Evolutionary conservation across 1,140 invertebrate species (phyloP).

Genomic region (Mya arenaria): DNA sequence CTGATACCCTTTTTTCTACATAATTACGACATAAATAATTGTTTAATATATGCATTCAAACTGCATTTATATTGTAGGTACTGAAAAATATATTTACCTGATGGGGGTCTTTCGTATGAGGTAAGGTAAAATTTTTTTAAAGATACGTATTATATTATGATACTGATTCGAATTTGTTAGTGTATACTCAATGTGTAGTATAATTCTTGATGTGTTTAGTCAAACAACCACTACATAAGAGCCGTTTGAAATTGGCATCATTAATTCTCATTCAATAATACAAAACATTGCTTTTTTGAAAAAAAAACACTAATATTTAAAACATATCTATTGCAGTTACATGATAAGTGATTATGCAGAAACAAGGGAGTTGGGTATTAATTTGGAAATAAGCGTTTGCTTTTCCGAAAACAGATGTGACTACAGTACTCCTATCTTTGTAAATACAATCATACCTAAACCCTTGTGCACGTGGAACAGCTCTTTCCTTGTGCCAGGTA

Average conservation of each 20-base stretch:
- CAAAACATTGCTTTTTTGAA: not conserved
- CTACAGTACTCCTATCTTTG: not conserved
- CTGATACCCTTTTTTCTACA: not conserved
- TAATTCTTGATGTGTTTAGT: not conserved
- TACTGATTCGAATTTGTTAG: no score
- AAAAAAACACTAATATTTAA: not conserved
- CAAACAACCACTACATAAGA: not conserved
- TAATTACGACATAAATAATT: not conserved
- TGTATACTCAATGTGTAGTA: not conserved
- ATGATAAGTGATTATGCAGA: not conserved
- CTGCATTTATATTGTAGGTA: not conserved
- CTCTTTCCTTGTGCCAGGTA: not conserved
- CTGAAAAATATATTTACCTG: not conserved
- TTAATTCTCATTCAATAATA: not conserved
- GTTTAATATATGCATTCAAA: no score
- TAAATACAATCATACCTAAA: not conserved
- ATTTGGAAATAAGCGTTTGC: not conserved
- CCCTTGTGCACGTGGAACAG: not conserved
- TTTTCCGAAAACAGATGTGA: not conserved
- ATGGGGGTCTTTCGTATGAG: not conserved
- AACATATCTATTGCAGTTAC: conserved; percentile 1
- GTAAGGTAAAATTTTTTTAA: not conserved
- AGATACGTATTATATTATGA: not conserved
- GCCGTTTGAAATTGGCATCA: not conserved
- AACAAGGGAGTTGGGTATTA: not conserved